phyloP scores from a whole-genome alignment of 2,113 vertebrate species.

The Ictidomys tridecemlineatus region DNA sequence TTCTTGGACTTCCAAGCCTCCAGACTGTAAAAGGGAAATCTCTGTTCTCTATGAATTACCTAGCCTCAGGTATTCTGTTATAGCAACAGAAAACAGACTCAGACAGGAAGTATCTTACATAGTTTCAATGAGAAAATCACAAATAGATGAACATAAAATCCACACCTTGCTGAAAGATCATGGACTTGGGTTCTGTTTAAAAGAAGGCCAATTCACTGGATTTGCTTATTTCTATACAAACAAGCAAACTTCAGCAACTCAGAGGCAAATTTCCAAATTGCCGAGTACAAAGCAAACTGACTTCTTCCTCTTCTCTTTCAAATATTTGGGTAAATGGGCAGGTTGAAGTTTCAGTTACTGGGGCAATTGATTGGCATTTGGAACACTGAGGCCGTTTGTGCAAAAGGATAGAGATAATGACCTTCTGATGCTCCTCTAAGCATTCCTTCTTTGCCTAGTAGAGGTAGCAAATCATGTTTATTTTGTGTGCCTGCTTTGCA shows the following conservation, averaged over 20 bases:
- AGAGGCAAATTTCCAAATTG: not conserved
- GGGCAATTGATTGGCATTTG: not conserved
- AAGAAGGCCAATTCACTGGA: not conserved
- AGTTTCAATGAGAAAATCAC: constrained; percentile 38
- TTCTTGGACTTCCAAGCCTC: not conserved
- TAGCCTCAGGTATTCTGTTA: not conserved
- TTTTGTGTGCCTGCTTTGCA: not conserved
- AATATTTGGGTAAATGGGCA: not conserved
- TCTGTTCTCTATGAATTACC: not conserved
- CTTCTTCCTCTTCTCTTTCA: not conserved
- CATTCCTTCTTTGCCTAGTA: not conserved
- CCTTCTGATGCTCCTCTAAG: not conserved
- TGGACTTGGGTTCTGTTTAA: not conserved
- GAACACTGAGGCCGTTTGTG: not conserved
- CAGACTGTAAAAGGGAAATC: not conserved
- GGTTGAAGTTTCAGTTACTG: not conserved
- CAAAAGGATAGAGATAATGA: not conserved
- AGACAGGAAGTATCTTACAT: not conserved
- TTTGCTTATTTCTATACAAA: not conserved
- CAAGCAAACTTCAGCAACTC: not conserved
- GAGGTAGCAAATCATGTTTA: not conserved
- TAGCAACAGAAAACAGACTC: not conserved
- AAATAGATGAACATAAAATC: constrained; percentile 33
- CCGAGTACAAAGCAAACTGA: not conserved
- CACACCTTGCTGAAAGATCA: not conserved